Conservation (phyloP, 1,140 invertebrate genomes). For the Kradibia gibbosae region DNA sequence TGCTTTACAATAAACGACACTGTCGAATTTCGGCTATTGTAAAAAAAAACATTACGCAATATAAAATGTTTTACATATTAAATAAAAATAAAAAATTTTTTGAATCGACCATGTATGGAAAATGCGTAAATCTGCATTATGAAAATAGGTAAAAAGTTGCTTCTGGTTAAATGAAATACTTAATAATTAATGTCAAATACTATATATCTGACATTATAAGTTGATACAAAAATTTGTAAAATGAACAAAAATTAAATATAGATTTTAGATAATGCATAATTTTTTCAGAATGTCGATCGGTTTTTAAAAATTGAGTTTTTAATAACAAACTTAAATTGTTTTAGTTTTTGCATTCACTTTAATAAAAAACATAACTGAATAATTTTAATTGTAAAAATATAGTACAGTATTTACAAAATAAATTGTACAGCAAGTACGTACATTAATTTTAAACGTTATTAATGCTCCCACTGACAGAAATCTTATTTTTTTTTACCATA, state of each 20-base stretch:
- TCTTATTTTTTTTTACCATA: too few relatives aligned
- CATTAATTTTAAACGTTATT: too few relatives aligned
- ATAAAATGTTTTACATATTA: conserved; percentile 31
- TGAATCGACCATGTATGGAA: not conserved
- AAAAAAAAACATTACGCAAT: conserved; percentile 13
- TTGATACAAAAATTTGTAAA: too few relatives aligned
- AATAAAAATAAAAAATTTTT: conserved; percentile 16
- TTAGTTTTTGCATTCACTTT: not conserved
- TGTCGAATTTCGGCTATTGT: not conserved
- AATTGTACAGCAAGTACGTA: conserved; percentile 15
- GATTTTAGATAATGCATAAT: not conserved
- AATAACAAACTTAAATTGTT: not conserved
- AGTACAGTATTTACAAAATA: conserved; percentile 38
- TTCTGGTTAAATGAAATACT: conserved; percentile 35
- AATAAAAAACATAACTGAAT: not conserved
- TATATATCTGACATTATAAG: not conserved
- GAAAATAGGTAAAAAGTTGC: conserved; percentile 11
- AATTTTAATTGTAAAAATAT: conserved; percentile 5
- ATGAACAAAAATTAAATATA: not conserved
- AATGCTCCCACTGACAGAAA: too few relatives aligned
- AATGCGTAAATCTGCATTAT: conserved; percentile 27
- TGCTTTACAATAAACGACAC: conserved; percentile 30
- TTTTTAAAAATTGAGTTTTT: not conserved
- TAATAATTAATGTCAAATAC: conserved; percentile 3
- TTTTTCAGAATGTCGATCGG: conserved; percentile 15